phyloP scores from a whole-genome alignment of 2,113 vertebrate species.

The Myotis brandtii region DNA sequence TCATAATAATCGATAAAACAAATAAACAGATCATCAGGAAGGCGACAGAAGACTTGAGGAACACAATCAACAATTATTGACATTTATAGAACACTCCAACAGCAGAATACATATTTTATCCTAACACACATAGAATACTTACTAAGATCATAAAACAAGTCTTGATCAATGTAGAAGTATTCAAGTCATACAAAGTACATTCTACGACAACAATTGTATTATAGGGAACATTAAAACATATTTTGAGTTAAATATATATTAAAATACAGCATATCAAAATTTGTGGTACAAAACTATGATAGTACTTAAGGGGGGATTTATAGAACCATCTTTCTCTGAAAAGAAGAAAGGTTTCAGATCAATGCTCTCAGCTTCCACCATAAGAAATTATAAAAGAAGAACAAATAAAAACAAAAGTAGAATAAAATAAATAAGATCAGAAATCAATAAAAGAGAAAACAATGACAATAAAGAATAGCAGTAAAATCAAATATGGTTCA shows the following conservation, averaged over 20 bases:
- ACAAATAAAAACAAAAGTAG: neutral
- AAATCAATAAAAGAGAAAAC: neutral
- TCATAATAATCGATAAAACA: neutral
- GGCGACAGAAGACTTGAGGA: neutral
- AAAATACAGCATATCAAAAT: neutral
- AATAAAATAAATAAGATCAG: neutral
- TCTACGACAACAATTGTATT: neutral
- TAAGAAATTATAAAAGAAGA: neutral
- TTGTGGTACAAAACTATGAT: neutral
- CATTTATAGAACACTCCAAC: neutral
- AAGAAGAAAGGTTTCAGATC: neutral
- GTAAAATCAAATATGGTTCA: neutral
- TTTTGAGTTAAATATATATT: neutral
- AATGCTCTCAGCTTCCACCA: neutral
- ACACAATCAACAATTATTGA: neutral
- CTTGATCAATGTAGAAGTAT: neutral
- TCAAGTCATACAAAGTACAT: neutral
- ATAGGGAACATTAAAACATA: constrained; percentile 4
- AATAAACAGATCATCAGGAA: neutral
- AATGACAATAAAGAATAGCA: neutral
- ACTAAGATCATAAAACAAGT: neutral
- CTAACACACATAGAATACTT: neutral
- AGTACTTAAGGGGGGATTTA: neutral
- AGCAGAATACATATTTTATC: neutral
- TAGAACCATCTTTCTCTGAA: neutral